A percentile compares a stretch with the other conserved stretches of the same genome.
Conservation (phyloP, 2,113 vertebrate species). For the Elgaria multicarinata region DNA sequence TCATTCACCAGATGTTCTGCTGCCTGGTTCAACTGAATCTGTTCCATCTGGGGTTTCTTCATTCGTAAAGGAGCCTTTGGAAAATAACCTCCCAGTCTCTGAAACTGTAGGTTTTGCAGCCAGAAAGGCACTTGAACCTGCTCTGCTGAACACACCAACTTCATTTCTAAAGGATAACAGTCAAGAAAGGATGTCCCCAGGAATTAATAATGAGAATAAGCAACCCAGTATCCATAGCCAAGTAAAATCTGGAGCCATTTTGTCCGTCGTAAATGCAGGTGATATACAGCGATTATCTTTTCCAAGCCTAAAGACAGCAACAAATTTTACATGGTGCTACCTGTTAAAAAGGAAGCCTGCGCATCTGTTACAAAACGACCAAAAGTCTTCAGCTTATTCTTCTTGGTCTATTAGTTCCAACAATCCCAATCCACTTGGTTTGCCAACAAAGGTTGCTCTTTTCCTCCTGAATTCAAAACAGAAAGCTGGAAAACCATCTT, state of each 20-base stretch:
- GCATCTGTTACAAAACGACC: conserved; percentile 87
- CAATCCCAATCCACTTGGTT: conserved; percentile 91
- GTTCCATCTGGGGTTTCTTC: conserved; percentile 72
- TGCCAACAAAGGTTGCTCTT: conserved; percentile 95
- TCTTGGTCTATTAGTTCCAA: conserved; percentile 85
- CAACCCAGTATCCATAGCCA: conserved; percentile 76
- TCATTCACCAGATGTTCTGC: conserved; percentile 47
- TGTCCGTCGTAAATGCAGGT: conserved; percentile 77
- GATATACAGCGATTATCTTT: conserved; percentile 87
- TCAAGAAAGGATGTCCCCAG: conserved; percentile 81
- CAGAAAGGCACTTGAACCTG: conserved; percentile 67
- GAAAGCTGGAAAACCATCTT: conserved; percentile 88
- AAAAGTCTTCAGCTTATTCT: conserved; percentile 91
- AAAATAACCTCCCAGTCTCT: conserved; percentile 73
- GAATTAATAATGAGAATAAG: conserved; percentile 71
- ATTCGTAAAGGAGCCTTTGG: conserved; percentile 68
- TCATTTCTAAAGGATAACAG: conserved; percentile 77
- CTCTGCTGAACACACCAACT: conserved; percentile 62
- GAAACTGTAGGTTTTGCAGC: conserved; percentile 25
- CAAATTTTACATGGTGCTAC: conserved; percentile 96
- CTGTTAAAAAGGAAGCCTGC: conserved; percentile 89
- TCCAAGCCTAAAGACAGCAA: conserved; percentile 93
- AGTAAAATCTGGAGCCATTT: conserved; percentile 73
- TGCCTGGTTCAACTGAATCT: conserved; percentile 66
- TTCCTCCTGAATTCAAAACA: conserved; percentile 96